Percentiles rank a stretch among this genome's conserved stretches.
Evolutionary conservation across 30 jellyfish, hydroid and myxozoan species (phyloP).

Genomic region (Nemopilema nomurai): DNA sequence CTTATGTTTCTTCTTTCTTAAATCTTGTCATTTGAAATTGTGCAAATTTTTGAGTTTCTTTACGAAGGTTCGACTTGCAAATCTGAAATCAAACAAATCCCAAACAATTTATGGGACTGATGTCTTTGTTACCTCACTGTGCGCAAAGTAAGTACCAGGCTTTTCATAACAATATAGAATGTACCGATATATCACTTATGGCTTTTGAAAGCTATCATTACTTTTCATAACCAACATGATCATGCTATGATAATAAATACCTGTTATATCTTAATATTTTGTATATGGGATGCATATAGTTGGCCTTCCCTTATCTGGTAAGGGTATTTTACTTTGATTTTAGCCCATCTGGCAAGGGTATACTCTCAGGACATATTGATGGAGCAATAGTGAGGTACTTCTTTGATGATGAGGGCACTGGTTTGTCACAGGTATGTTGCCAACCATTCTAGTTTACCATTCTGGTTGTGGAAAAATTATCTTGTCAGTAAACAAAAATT

Average conservation of each 20-base stretch:
- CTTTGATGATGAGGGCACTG: conserved; percentile 90
- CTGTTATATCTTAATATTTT: too few species aligned
- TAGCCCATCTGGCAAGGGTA: conserved; percentile 92
- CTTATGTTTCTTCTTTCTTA: not conserved
- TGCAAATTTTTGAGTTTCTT: not conserved
- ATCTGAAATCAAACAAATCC: conserved; percentile 85
- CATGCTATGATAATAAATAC: too few species aligned
- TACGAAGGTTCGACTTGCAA: conserved; percentile 82
- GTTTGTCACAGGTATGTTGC: conserved; percentile 81
- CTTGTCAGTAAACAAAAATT: not conserved
- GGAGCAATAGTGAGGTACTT: conserved; percentile 93
- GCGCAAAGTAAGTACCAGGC: conserved; percentile 77
- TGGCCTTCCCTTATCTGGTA: not conserved
- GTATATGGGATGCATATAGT: too few species aligned
- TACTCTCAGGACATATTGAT: conserved; percentile 94
- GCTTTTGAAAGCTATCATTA: too few species aligned
- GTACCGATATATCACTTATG: too few species aligned
- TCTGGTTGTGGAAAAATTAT: not conserved
- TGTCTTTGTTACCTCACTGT: conserved; percentile 78
- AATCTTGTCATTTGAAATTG: not conserved
- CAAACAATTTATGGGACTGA: conserved; percentile 92
- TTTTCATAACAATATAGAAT: not conserved
- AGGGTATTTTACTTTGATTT: not conserved
- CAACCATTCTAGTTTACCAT: too few species aligned
- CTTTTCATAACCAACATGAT: too few species aligned